These are phyloP conservation scores for Rotaria magnacalcarata DNA, from an alignment of 2,888 invertebrate species.

Conservation along the genomic window DNA sequence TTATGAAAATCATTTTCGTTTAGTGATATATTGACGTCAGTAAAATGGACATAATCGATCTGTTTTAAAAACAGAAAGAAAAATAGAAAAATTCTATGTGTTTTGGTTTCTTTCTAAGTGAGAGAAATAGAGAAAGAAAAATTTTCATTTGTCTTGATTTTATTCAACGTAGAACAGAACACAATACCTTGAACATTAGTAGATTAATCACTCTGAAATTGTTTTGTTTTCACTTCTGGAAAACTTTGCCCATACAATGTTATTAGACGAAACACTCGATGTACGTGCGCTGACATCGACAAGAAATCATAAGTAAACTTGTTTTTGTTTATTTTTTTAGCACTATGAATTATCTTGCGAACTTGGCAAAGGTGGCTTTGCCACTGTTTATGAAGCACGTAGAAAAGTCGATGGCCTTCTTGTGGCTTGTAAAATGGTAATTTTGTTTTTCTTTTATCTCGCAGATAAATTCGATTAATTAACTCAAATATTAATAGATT, in stretches of 20 bases:
- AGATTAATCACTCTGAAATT: not conserved
- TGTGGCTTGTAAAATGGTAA: conserved; percentile 25
- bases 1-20: not conserved
- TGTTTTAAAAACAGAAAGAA: not conserved
- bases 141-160: not conserved
- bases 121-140: not conserved
- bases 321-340: not conserved
- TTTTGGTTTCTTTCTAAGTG: not conserved
- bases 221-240: not conserved
- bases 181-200: not conserved
- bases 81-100: not conserved
- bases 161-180: not conserved
- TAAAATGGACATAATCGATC: not conserved
- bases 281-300: not conserved
- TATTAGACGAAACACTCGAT: not conserved
- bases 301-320: too few species aligned
- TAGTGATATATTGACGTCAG: not conserved
- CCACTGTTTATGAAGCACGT: conserved; percentile 7
- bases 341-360: not conserved
- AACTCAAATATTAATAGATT: not conserved
- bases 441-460: not conserved
- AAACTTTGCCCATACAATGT: not conserved
- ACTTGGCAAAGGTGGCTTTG: conserved; percentile 28
- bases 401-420: not conserved
- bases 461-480: too few species aligned